Percentiles rank a stretch among this genome's conserved stretches.
These are phyloP conservation scores for Lucilia sericata DNA, from an alignment of 1,140 invertebrate species.

Conservation along the genomic window DNA sequence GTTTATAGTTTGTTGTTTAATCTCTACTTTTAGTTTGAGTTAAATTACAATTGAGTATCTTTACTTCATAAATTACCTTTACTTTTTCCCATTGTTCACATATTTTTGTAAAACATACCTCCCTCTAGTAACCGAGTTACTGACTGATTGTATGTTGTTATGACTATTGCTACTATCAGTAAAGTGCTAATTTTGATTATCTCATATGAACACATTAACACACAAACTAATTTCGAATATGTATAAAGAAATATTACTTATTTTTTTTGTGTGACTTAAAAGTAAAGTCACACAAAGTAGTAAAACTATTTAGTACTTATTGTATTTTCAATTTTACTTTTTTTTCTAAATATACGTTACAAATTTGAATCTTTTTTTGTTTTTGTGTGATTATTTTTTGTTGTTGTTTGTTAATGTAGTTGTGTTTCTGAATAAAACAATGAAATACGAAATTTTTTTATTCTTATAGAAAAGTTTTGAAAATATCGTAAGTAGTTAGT, in stretches of 20 bases:
- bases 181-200: constrained; percentile 66
- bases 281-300: constrained; percentile 44
- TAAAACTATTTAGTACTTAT: constrained; percentile 14
- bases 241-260: too few relatives aligned
- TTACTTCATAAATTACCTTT: neutral
- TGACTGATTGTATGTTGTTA: neutral
- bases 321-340: neutral
- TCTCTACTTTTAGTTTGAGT: too few relatives aligned
- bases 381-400: constrained; percentile 41
- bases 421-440: constrained; percentile 30
- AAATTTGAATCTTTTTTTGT: constrained; percentile 44
- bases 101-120: neutral
- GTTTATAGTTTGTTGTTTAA: too few relatives aligned
- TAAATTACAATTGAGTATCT: neutral
- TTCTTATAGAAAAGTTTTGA: constrained; percentile 39
- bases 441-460: constrained; percentile 23
- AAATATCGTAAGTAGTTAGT: constrained; percentile 46
- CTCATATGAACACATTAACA: constrained; percentile 49
- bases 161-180: neutral
- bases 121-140: neutral
- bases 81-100: neutral
- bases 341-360: constrained; percentile 30
- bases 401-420: neutral
- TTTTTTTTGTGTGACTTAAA: neutral
- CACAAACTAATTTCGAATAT: neutral